A percentile compares a stretch with the other conserved stretches of the same genome.
Evolutionary conservation across 2,888 invertebrate species (phyloP).

Genomic region (Aethes cnicana): DNA sequence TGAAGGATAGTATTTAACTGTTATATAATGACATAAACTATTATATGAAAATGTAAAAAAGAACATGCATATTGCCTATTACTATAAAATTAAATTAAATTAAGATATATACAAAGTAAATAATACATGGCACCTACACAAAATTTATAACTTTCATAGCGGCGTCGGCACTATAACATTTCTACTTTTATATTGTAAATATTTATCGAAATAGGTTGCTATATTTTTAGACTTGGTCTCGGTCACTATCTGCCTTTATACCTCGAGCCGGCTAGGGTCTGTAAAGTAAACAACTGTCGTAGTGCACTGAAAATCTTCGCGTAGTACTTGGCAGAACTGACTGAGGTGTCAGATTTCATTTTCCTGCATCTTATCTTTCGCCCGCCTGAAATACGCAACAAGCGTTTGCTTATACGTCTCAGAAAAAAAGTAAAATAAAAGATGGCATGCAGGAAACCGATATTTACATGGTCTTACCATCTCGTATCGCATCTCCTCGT

Average conservation of each 20-base stretch:
- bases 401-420: constrained; percentile 48
- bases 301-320: constrained; percentile 75
- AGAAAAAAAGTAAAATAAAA: constrained; percentile 29
- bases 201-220: constrained; percentile 13
- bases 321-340: constrained; percentile 71
- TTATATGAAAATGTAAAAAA: not conserved
- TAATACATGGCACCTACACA: constrained; percentile 49
- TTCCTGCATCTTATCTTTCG: constrained; percentile 78
- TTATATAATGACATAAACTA: constrained; percentile 1
- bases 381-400: constrained; percentile 73
- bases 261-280: constrained; percentile 74
- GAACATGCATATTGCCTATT: too few species aligned
- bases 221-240: constrained; percentile 34
- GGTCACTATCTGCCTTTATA: constrained; percentile 69
- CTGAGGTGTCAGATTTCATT: constrained; percentile 72
- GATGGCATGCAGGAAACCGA: constrained; percentile 46
- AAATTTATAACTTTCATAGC: constrained; percentile 17
- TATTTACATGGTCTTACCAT: constrained; percentile 86
- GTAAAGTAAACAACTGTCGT: constrained; percentile 80
- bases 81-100: too few species aligned
- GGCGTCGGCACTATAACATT: constrained; percentile 10
- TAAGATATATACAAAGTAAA: constrained; percentile 68
- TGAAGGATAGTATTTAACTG: too few species aligned
- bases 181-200: constrained; percentile 18
- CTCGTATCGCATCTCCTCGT: constrained; percentile 96